These are phyloP conservation scores for Characodon lateralis DNA, from an alignment of 2,797 vertebrate genomes.

Conservation along the genomic window DNA sequence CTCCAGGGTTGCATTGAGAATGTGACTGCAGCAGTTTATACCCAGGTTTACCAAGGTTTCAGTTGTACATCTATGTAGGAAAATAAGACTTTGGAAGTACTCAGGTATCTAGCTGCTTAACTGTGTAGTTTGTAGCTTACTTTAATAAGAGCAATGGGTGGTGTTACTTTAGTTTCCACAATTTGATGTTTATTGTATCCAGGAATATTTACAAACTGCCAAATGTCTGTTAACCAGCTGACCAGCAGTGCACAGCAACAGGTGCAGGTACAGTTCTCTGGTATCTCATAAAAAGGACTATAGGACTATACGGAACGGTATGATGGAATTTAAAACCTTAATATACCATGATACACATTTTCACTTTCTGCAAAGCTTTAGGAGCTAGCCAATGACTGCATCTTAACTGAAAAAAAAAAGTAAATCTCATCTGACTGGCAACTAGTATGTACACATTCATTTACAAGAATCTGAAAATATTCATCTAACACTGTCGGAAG, in stretches of 20 bases:
- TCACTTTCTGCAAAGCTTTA: not conserved
- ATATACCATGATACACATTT: not conserved
- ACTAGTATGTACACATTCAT: not conserved
- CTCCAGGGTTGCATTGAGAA: not conserved
- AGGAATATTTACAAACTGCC: not conserved
- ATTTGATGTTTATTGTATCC: too few species aligned
- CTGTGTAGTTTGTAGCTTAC: not conserved
- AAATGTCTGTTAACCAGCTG: not conserved
- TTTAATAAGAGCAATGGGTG: not conserved
- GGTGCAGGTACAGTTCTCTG: not conserved
- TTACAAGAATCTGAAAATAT: slow-evolving; percentile 21
- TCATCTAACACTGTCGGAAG: slow-evolving; percentile 24
- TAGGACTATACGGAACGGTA: not conserved
- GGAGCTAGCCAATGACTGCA: not conserved
- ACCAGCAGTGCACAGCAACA: not conserved
- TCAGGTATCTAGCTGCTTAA: not conserved
- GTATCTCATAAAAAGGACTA: not conserved
- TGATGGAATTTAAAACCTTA: not conserved
- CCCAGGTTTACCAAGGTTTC: not conserved
- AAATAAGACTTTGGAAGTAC: not conserved
- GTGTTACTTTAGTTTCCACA: too few species aligned
- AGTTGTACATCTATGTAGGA: not conserved
- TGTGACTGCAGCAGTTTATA: not conserved
- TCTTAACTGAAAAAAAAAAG: not conserved
- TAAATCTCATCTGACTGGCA: not conserved